Evolutionary conservation across 2,113 vertebrate genomes (phyloP), one percentile per base, ranked within the genome.

Genomic region (Paralichthys olivaceus): DNA sequence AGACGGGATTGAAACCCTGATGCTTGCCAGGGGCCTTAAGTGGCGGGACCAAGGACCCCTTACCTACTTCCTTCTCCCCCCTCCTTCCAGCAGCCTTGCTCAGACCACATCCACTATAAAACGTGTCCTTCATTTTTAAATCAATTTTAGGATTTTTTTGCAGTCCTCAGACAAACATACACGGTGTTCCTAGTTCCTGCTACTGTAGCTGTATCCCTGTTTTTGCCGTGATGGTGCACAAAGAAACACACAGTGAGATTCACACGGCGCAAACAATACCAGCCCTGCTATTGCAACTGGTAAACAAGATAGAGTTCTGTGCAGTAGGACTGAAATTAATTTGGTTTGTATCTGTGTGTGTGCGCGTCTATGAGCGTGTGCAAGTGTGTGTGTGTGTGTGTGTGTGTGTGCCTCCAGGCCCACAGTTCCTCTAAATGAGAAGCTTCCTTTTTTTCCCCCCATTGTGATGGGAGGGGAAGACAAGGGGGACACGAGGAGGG

Each of bases 391-490:
- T 61, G 29, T 63, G 17, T 47, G 55, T 56, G 20, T 34, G 14
- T 62, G 53, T 3, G 5, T 74, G 45, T 63, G 32, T 70, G 75
- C 77, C 77, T 81, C 49, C 22, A 66, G 72, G 72, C 51, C 49
- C 11, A 47, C 28, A 69, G 67, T 60, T 79, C 73, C 69, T 70
- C 77, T 78, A 83, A 81, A 79, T 75, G 72, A 69, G 61, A 83
- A 69, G 62, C 69, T 71, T 79, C 57, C 22, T 56, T 65, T 71
- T 72, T 61, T 71, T 20, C 60, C 61, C 67, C 56, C 12, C 68
- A 72, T 72, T 74, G 67, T 19, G 60, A 81, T 66, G 28, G 69
- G 66, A 75, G 56, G 72, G 12, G 29, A 77, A 53, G 61, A 75
- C 65, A 32, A 67, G 32, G 47, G 68, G 22, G 47, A 59, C 45